These are phyloP conservation scores for Thereva nobilitata DNA, from an alignment of 2,888 invertebrate genomes.

Conservation along the genomic window DNA sequence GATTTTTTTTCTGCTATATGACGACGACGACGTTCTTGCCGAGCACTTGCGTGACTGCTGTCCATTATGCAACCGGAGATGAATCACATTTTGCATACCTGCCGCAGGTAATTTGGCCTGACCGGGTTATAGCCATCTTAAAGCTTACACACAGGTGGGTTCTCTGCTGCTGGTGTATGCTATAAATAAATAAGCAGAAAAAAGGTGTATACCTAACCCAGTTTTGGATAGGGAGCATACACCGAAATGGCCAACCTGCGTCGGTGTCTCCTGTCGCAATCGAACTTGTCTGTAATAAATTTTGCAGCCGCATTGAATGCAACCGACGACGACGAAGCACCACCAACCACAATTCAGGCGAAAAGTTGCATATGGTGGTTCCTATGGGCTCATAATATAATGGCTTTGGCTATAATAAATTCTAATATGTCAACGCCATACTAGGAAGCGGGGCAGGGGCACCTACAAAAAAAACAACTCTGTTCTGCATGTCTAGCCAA, in stretches of 20 bases:
- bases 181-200: constrained; percentile 12
- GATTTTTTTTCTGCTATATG: neutral
- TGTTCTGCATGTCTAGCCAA: constrained; percentile 28
- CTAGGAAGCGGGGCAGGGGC: neutral
- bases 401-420: constrained; percentile 20
- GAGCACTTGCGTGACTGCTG: neutral
- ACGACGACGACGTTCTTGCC: too few relatives aligned
- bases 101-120: constrained; percentile 10
- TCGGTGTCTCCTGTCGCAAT: constrained; percentile 23
- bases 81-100: constrained; percentile 12
- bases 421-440: constrained; percentile 9
- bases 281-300: constrained; percentile 19
- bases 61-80: constrained; percentile 20
- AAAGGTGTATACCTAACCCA: constrained; percentile 22
- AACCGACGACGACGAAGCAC: constrained; percentile 5
- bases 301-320: constrained; percentile 17
- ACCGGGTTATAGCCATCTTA: constrained; percentile 10
- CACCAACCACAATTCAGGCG: constrained; percentile 8
- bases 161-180: constrained; percentile 1
- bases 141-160: constrained; percentile 26
- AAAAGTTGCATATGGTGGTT: neutral
- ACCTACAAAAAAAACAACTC: neutral
- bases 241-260: constrained; percentile 10
- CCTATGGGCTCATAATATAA: neutral
- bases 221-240: constrained; percentile 1